Conservation (phyloP, 23 tunicate genomes). For the Ascidia mentula region DNA sequence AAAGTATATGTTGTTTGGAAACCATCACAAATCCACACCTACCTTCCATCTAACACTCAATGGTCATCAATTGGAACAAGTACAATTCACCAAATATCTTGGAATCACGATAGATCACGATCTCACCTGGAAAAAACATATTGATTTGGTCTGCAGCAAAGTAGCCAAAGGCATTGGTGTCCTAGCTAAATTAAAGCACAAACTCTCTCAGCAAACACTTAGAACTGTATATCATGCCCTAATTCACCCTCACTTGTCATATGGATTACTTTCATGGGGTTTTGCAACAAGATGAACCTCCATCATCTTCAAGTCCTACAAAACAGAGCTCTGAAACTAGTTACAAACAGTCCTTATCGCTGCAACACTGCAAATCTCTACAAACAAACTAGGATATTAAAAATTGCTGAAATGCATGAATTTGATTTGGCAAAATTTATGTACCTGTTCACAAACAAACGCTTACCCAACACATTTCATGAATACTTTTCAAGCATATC, state of each 20-base stretch:
- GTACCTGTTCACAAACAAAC: neutral
- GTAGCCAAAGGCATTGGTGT: slow-evolving; percentile 4
- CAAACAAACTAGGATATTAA: neutral
- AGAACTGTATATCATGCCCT: slow-evolving; percentile 1
- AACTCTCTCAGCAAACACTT: neutral
- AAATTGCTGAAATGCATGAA: neutral
- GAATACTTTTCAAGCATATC: neutral
- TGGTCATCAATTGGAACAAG: neutral
- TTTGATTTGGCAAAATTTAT: neutral
- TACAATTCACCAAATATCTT: neutral
- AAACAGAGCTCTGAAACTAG: neutral
- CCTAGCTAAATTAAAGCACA: neutral
- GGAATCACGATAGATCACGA: slow-evolving; percentile 2
- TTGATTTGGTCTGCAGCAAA: neutral
- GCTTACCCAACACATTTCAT: neutral
- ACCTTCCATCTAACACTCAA: slow-evolving; percentile 8
- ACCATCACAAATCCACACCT: neutral
- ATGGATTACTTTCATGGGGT: slow-evolving; percentile 10
- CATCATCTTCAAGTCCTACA: neutral
- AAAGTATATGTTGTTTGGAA: slow-evolving; percentile 9
- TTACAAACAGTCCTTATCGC: slow-evolving; percentile 10
- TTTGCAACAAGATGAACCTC: neutral
- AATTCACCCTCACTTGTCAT: neutral
- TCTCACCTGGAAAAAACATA: neutral
- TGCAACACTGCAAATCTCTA: neutral